Conservation (phyloP, 2,797 vertebrate species). For the Siniperca obscura region DNA sequence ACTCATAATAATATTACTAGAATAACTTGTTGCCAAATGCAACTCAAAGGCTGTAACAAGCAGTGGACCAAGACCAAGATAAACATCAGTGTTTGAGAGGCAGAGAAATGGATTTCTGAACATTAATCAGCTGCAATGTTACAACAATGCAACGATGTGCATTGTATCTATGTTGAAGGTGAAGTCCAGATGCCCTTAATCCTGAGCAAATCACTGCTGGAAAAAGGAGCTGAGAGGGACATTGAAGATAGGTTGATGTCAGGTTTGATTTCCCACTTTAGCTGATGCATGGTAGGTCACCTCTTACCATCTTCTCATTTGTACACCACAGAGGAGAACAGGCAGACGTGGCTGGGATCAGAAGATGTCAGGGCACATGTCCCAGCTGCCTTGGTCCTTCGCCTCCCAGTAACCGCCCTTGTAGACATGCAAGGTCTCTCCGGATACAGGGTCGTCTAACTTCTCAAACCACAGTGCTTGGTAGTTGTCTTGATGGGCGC, state of each 20-base stretch:
- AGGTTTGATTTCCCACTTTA: conserved; percentile 22
- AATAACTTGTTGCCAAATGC: conserved; percentile 4
- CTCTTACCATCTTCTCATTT: conserved; percentile 28
- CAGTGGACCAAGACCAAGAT: conserved; percentile 10
- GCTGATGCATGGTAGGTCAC: conserved; percentile 10
- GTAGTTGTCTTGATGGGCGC: conserved; percentile 89
- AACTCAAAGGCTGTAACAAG: conserved; percentile 27
- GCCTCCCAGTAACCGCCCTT: conserved; percentile 96
- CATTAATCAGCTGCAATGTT: conserved; percentile 26
- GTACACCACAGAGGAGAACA: conserved; percentile 13
- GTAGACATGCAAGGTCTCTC: conserved; percentile 91
- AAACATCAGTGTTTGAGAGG: conserved; percentile 46
- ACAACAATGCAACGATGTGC: conserved; percentile 28
- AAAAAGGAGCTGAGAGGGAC: conserved; percentile 1
- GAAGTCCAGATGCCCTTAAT: conserved; percentile 47
- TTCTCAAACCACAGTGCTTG: conserved; percentile 94
- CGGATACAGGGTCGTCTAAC: conserved; percentile 87
- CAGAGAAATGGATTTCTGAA: conserved; percentile 50
- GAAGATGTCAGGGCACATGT: conserved; percentile 92
- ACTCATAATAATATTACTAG: neutral
- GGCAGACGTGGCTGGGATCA: conserved; percentile 67
- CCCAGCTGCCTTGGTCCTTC: conserved; percentile 92
- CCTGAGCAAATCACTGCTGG: conserved; percentile 57
- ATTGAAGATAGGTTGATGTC: conserved; percentile 9
- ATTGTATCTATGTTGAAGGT: conserved; percentile 20